Conservation (phyloP, 2,113 vertebrate genomes). For the Ranitomeya imitator region DNA sequence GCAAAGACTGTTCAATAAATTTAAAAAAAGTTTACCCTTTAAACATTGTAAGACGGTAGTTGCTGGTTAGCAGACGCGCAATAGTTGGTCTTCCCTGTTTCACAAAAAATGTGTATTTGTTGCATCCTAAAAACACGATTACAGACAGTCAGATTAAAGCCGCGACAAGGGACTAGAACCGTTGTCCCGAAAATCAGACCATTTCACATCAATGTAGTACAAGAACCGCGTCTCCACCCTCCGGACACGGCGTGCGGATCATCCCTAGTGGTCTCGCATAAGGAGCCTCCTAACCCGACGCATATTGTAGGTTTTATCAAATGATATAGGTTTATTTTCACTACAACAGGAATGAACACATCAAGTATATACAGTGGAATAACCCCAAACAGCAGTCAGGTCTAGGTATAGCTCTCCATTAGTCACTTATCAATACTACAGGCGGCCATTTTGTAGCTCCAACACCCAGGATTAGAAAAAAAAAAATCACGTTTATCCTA, state of each 20-base stretch:
- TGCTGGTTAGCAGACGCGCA: background rate
- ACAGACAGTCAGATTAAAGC: background rate
- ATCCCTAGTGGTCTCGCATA: background rate
- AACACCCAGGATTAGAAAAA: background rate
- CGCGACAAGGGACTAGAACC: background rate
- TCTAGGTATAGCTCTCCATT: background rate
- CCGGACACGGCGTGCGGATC: background rate
- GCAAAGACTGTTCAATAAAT: too few relatives aligned
- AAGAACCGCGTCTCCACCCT: background rate
- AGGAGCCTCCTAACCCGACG: background rate
- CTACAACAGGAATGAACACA: background rate
- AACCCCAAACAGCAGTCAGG: background rate
- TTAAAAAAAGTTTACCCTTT: background rate
- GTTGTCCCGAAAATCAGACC: background rate
- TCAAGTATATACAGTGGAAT: slow-evolving; percentile 1
- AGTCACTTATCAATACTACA: background rate
- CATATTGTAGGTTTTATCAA: background rate
- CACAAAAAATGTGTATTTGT: background rate
- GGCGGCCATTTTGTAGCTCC: background rate
- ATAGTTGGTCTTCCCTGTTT: background rate
- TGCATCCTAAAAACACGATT: too few relatives aligned
- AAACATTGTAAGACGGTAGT: background rate
- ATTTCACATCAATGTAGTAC: background rate
- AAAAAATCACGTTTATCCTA: too few relatives aligned
- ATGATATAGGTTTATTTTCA: background rate